A percentile compares a stretch with the other conserved stretches of the same genome.
These are phyloP conservation scores for Sminthurinus aureus DNA, from an alignment of 2,888 invertebrate species.

Conservation along the genomic window DNA sequence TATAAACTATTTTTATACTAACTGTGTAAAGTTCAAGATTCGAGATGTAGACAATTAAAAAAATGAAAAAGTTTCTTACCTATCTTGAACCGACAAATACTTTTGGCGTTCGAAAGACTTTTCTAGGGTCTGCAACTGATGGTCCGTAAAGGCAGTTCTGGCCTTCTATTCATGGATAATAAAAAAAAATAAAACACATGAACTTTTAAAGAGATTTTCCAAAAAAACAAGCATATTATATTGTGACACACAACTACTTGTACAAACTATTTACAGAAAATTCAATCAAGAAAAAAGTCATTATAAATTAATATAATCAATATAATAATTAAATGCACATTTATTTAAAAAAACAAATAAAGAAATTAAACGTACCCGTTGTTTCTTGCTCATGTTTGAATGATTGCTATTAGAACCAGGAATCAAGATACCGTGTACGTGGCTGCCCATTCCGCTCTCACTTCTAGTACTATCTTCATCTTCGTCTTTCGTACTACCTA, in stretches of 20 bases:
- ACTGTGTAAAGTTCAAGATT: too few relatives aligned
- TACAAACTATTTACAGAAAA: too few relatives aligned
- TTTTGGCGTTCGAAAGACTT: slow-evolving; percentile 97
- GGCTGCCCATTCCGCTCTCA: slow-evolving; percentile 56
- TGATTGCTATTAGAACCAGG: slow-evolving; percentile 56
- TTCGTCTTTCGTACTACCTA: slow-evolving; percentile 58
- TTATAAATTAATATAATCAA: too few relatives aligned
- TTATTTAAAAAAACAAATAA: too few relatives aligned
- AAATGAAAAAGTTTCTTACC: slow-evolving; percentile 43
- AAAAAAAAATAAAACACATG: too few relatives aligned
- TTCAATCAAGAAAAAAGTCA: too few relatives aligned
- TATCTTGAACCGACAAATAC: slow-evolving; percentile 94
- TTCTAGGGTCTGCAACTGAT: slow-evolving; percentile 94
- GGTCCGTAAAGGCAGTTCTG: slow-evolving; percentile 97
- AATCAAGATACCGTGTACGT: slow-evolving; percentile 53
- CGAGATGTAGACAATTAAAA: too few relatives aligned
- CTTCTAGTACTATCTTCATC: slow-evolving; percentile 58
- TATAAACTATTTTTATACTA: too few relatives aligned
- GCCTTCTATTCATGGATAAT: slow-evolving; percentile 71
- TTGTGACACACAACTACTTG: too few relatives aligned
- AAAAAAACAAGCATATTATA: too few relatives aligned
- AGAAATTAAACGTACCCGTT: slow-evolving; percentile 66
- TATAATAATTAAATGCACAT: too few relatives aligned
- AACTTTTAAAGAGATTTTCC: too few relatives aligned
- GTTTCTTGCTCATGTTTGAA: slow-evolving; percentile 77